Evolutionary conservation across 1,140 invertebrate species (phyloP).

Genomic region (Lamellibrachia luymesi): DNA sequence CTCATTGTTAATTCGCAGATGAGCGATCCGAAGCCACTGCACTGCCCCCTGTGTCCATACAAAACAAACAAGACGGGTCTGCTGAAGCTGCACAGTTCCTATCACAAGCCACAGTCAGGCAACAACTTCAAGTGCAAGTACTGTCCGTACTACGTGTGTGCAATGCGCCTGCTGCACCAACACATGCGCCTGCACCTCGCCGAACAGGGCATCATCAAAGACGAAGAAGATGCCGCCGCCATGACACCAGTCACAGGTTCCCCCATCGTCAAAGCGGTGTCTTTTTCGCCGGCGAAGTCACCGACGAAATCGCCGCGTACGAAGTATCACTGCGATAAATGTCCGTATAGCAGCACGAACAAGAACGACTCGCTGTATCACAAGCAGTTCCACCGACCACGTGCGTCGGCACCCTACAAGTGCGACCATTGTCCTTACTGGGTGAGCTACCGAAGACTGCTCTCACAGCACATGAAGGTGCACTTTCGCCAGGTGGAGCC

Average conservation of each 20-base stretch:
- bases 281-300: constrained; percentile 18
- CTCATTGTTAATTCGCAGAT: background rate
- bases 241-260: background rate
- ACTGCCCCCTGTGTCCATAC: constrained; percentile 76
- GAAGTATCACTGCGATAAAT: constrained; percentile 70
- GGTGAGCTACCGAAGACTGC: constrained; percentile 74
- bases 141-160: constrained; percentile 75
- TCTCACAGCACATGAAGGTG: constrained; percentile 72
- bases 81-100: constrained; percentile 70
- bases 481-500: constrained; percentile 8
- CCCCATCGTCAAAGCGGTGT: constrained; percentile 18
- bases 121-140: constrained; percentile 77
- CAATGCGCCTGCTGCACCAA: constrained; percentile 52
- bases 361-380: constrained; percentile 83
- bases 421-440: constrained; percentile 80
- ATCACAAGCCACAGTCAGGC: constrained; percentile 70
- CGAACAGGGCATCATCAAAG: background rate
- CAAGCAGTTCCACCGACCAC: constrained; percentile 77
- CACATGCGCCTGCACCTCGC: constrained; percentile 52
- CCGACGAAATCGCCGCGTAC: constrained; percentile 11
- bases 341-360: constrained; percentile 78
- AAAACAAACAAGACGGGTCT: constrained; percentile 65
- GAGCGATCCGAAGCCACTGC: constrained; percentile 37
- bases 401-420: constrained; percentile 67
- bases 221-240: background rate